These are phyloP conservation scores for Sciurus vulgaris DNA, from an alignment of 2,797 vertebrate genomes.

Conservation along the genomic window DNA sequence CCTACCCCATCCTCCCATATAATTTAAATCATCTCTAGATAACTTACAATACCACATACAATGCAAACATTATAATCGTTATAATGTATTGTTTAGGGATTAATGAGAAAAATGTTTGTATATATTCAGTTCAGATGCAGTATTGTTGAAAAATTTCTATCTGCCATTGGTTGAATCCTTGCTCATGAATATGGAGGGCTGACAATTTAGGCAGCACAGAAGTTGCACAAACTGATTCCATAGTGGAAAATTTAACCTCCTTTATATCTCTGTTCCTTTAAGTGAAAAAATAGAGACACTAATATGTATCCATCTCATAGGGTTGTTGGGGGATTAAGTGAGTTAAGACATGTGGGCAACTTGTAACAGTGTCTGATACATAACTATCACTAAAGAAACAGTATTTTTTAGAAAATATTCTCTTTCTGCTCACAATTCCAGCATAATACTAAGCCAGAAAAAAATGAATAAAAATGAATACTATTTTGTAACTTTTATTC, in stretches of 20 bases:
- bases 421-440: background rate
- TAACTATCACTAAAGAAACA: background rate
- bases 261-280: background rate
- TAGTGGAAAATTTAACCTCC: background rate
- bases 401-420: background rate
- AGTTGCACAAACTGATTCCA: accelerated
- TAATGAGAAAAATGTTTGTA: background rate
- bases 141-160: background rate
- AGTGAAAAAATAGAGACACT: background rate
- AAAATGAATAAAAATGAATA: slow-evolving; percentile 21
- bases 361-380: background rate
- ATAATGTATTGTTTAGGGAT: background rate
- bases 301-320: background rate
- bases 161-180: background rate
- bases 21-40: background rate
- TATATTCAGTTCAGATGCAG: background rate
- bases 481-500: background rate
- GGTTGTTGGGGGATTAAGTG: background rate
- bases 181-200: background rate
- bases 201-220: background rate
- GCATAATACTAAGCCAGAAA: background rate
- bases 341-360: background rate
- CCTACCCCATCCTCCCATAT: background rate
- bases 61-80: background rate
- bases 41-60: background rate